Percentiles rank a stretch among this genome's conserved stretches.
Conservation (phyloP, 2,888 invertebrate genomes). For the Archaeoteleia sp. region DNA sequence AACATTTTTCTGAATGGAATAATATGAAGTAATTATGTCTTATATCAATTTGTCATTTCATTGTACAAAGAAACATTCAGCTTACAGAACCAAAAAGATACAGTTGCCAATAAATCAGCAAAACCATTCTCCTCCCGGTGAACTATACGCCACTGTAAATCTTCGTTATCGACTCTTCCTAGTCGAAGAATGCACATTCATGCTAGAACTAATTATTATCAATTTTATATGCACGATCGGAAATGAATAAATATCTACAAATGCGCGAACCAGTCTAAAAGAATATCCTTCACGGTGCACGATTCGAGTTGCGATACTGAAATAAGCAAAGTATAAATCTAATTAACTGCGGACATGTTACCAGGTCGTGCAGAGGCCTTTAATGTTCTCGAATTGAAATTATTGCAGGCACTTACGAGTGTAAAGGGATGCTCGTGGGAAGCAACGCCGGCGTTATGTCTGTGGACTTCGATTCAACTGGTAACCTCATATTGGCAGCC, state of each 20-base stretch:
- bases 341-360: slow-evolving; percentile 59
- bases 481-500: slow-evolving; percentile 90
- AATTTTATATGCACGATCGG: slow-evolving; percentile 39
- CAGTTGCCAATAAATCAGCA: too few relatives aligned
- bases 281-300: slow-evolving; percentile 25
- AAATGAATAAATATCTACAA: slow-evolving; percentile 42
- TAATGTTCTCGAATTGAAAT: slow-evolving; percentile 50
- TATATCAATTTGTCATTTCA: too few relatives aligned
- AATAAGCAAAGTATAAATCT: slow-evolving; percentile 56
- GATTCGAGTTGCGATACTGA: slow-evolving; percentile 42
- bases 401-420: slow-evolving; percentile 81
- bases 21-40: too few relatives aligned
- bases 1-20: too few relatives aligned
- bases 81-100: too few relatives aligned
- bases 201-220: slow-evolving; percentile 40
- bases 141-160: neutral
- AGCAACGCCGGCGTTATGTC: slow-evolving; percentile 98
- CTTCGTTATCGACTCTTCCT: neutral
- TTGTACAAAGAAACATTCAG: too few relatives aligned
- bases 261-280: slow-evolving; percentile 22
- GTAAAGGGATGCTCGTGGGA: slow-evolving; percentile 88
- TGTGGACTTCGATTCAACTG: slow-evolving; percentile 95
- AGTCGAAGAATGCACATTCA: neutral
- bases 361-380: slow-evolving; percentile 42
- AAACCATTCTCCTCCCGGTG: too few relatives aligned